Evolutionary conservation across 2,113 vertebrate genomes (phyloP).

Genomic region (Zosterops lateralis): DNA sequence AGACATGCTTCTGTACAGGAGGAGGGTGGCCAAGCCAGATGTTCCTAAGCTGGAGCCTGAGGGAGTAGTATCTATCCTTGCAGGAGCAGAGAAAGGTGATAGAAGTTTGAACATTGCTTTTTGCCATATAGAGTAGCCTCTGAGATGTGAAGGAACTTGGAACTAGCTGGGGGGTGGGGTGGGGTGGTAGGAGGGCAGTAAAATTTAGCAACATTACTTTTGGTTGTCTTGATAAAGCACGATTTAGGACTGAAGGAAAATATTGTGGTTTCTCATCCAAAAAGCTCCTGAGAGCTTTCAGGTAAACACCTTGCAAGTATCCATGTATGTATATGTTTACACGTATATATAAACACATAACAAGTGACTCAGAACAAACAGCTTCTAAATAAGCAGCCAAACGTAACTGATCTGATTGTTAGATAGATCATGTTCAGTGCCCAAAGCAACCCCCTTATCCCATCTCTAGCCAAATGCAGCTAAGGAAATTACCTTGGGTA

Average conservation of each 20-base stretch:
- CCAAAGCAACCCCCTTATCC: neutral
- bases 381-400: neutral
- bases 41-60: neutral
- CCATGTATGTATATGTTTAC: neutral
- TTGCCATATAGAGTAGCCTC: neutral
- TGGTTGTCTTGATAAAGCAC: neutral
- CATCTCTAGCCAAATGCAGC: constrained; percentile 36
- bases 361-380: neutral
- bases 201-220: neutral
- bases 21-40: neutral
- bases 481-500: constrained; percentile 50
- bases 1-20: neutral
- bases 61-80: neutral
- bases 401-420: neutral
- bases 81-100: neutral
- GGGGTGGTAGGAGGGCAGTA: neutral
- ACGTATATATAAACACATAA: neutral
- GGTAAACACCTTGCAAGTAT: neutral
- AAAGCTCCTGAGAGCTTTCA: neutral
- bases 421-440: neutral
- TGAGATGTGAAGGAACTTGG: neutral
- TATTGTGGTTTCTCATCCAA: neutral
- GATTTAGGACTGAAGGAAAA: neutral
- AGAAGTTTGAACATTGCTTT: neutral
- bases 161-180: neutral